Evolutionary conservation across 2,113 vertebrate genomes (phyloP).

Genomic region (Cebus imitator): DNA sequence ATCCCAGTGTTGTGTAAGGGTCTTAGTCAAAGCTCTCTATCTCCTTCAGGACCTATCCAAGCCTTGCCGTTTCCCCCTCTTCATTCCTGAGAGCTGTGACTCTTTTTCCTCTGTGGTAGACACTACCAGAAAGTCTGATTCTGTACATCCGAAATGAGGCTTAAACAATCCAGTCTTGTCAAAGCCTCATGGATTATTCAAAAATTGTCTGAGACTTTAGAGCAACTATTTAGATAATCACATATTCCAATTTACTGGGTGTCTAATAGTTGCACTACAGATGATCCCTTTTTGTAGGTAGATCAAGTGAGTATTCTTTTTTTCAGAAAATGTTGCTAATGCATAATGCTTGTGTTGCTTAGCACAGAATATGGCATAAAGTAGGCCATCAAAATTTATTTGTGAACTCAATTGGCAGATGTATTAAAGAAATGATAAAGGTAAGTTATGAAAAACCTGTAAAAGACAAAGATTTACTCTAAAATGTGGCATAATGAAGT

Average conservation of each 20-base stretch:
- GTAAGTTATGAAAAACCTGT: not conserved
- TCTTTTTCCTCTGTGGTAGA: not conserved
- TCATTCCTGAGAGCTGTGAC: not conserved
- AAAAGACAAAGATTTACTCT: not conserved
- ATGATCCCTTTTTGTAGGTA: not conserved
- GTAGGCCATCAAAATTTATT: not conserved
- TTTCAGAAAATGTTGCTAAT: not conserved
- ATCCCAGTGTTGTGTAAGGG: accelerated
- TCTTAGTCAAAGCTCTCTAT: too few species aligned
- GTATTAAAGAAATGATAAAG: not conserved
- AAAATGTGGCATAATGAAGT: not conserved
- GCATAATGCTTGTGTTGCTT: not conserved
- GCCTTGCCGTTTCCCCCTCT: not conserved
- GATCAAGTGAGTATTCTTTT: not conserved
- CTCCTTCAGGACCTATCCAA: too few species aligned
- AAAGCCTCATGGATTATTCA: not conserved
- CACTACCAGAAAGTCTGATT: not conserved
- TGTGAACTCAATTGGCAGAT: not conserved
- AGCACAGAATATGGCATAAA: not conserved
- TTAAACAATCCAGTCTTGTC: not conserved
- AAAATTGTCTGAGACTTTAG: not conserved
- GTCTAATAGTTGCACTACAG: not conserved
- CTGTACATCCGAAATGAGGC: not conserved
- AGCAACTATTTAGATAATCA: not conserved
- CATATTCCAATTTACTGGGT: not conserved